These are phyloP conservation scores for Callithrix jacchus DNA, from an alignment of 2,113 vertebrate species.

Conservation along the genomic window DNA sequence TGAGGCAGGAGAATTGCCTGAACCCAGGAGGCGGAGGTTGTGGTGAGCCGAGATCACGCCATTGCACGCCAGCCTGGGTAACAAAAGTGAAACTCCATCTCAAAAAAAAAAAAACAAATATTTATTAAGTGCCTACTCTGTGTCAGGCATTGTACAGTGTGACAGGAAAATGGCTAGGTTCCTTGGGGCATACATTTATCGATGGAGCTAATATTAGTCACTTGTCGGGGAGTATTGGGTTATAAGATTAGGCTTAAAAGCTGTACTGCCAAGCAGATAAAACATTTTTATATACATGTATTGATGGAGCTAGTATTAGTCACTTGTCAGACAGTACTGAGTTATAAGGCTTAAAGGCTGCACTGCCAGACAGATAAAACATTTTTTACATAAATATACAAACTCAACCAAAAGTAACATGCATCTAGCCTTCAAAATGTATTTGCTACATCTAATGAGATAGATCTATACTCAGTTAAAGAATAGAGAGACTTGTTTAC, in stretches of 20 bases:
- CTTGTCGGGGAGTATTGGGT: not conserved
- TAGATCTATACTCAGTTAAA: not conserved
- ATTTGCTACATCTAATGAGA: not conserved
- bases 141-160: not conserved
- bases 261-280: not conserved
- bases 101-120: too few relatives aligned
- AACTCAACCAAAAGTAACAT: not conserved
- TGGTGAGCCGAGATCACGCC: too few relatives aligned
- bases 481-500: not conserved
- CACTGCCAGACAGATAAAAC: not conserved
- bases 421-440: not conserved
- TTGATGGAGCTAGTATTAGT: not conserved
- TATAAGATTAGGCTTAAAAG: not conserved
- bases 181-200: not conserved
- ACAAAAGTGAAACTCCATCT: too few relatives aligned
- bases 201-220: not conserved
- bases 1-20: too few relatives aligned
- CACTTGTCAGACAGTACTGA: not conserved
- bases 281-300: not conserved
- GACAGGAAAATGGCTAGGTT: not conserved
- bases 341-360: not conserved
- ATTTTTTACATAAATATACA: not conserved
- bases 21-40: too few relatives aligned
- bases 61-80: too few relatives aligned
- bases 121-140: not conserved